Conservation (phyloP, 2,888 invertebrate genomes). For the Seira sanloemensis region DNA sequence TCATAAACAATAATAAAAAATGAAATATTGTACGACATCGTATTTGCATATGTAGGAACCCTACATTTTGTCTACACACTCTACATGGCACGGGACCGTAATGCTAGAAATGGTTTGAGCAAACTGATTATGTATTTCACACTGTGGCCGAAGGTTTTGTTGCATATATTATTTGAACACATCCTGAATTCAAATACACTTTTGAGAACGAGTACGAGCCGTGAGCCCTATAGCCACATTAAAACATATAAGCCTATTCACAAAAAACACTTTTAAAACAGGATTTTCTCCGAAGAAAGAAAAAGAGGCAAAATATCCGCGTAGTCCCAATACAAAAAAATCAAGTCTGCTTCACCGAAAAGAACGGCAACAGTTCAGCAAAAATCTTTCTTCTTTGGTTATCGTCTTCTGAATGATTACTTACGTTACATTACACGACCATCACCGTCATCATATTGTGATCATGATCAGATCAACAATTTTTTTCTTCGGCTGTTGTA, state of each 20-base stretch:
- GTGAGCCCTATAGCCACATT: constrained; percentile 20
- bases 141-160: constrained; percentile 55
- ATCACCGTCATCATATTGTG: not conserved
- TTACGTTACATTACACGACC: constrained; percentile 37
- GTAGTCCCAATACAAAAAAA: not conserved
- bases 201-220: constrained; percentile 49
- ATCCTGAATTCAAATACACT: constrained; percentile 49
- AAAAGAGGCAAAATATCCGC: constrained; percentile 28
- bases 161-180: constrained; percentile 47
- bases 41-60: not conserved
- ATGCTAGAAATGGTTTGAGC: constrained; percentile 55
- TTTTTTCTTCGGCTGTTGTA: not conserved
- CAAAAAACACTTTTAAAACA: constrained; percentile 49
- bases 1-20: constrained; percentile 40
- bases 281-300: constrained; percentile 49
- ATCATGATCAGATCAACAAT: constrained; percentile 31
- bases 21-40: constrained; percentile 1
- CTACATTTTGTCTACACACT: not conserved
- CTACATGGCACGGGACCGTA: constrained; percentile 56
- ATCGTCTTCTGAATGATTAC: constrained; percentile 31
- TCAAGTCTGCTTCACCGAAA: not conserved
- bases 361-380: not conserved
- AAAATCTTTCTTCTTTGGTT: not conserved
- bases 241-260: constrained; percentile 13
- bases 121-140: constrained; percentile 64